Evolutionary conservation across 2,797 vertebrate species (phyloP), one percentile per base, ranked within the genome.

Genomic region (Tenualosa thibaudeaui): DNA sequence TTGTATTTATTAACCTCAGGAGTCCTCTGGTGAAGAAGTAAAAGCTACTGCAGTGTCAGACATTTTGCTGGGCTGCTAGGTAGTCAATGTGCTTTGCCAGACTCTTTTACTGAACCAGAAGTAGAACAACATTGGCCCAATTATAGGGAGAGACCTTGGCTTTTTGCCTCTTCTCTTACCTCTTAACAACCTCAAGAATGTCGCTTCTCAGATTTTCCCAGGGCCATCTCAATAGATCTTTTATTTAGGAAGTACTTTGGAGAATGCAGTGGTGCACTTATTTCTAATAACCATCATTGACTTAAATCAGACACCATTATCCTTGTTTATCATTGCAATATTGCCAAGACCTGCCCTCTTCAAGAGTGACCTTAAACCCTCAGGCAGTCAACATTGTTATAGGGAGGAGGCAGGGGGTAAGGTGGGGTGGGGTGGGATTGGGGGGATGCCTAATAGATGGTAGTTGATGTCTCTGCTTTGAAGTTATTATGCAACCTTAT

Each of bases 181-280:
- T 84, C 81, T 81, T 90, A 89, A 92, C 91, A 93, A 90, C 88
- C 87, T 3, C 68, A 90, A 88, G 87, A 71, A 85, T 84, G 84
- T 87, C 65, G 91, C 90, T 93, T 92, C 54, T 85, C 89, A 92
- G 92, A 91, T 92, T 91, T 93, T 92, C 90, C 89, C 91, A 93
- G 89, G 85, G 81, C 82, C 90, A 90, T 89, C 88, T 92, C 92
- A 95, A 93, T 93, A 89, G 84, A 85, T 84, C 86, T 82, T 93
- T 93, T 93, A 91, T 93, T 94, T 93, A 91, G 92, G 91, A 93
- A 92, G 89, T 86, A 88, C 91, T 92, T 93, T 93, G 88, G 90
- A 88, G 89, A 89, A 87, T 26, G 84, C 87, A 81, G 82, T 85
- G 62, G 86, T 86, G 83, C 68, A 81, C 82, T 87, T 85, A 90